Evolutionary conservation across 2,797 vertebrate genomes (phyloP), one percentile per base, ranked within the genome.

Genomic region (Telmatherina bonti): DNA sequence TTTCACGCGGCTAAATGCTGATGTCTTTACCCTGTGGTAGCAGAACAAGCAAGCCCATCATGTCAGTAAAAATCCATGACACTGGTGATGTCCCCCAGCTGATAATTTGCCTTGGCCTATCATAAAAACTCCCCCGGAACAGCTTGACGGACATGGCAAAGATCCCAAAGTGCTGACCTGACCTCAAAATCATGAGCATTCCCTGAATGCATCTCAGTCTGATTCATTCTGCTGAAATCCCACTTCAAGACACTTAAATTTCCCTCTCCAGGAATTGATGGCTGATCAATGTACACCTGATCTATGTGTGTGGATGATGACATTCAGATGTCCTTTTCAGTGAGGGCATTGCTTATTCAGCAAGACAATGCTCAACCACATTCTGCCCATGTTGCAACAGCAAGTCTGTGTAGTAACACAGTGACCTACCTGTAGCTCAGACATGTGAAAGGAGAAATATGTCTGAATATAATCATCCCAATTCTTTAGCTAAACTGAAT

Each of bases 381-480:
- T 51, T 22, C 47, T 51, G 13, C 47, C 22, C 22, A 51, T 24
- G 12, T 49, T 49, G 11, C n/a, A 24, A 24, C 22, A 4, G 3
- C 11, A 49, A 22, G n/a, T 22, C 8, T 22, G 20, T 49, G 47
- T 49, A 13, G 47, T 51, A 24, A 24, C 3, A 26, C 12, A 26
- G 22, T 51, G 22, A 8, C 10, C 47, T 24, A 24, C n/a, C 10
- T 51, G 43, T 12, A 51, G 22, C 24, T 13, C 9, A 24, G 10
- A 11, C 9, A n/a, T 49, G n/a, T 22, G n/a, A 11, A 49, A 49
- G 45, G 8, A 22, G n/a, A 49, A 49, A 22, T 22, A n/a, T 47
- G 45, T 47, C 45, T 16, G 36, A 1, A 5, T 79, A 67, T 72
- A 75, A 81, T 86, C 51, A 36, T 18, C 41, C 2, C 5, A 43